These are phyloP conservation scores for Phyllopteryx taeniolatus DNA, from an alignment of 2,113 vertebrate species.

Conservation along the genomic window DNA sequence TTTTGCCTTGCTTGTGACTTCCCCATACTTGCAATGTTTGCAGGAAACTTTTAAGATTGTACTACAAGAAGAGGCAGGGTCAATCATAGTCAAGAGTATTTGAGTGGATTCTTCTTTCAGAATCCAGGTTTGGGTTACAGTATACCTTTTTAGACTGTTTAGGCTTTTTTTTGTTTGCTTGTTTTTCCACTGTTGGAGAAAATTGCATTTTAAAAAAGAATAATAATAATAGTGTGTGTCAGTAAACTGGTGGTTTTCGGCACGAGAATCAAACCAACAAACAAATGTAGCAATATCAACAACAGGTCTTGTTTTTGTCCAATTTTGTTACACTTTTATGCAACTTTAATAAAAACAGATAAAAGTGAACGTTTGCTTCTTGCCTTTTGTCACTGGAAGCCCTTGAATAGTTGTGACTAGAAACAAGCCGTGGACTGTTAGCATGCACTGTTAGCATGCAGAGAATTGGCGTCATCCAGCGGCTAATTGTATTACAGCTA, in stretches of 20 bases:
- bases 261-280: constrained; percentile 59
- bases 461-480: neutral
- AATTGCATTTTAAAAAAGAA: constrained; percentile 42
- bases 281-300: constrained; percentile 78
- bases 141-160: constrained; percentile 68
- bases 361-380: constrained; percentile 39
- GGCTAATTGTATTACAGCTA: neutral
- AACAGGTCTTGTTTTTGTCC: constrained; percentile 72
- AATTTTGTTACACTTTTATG: constrained; percentile 82
- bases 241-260: constrained; percentile 40
- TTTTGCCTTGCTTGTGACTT: constrained; percentile 33
- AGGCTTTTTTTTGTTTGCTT: neutral
- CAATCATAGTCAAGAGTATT: constrained; percentile 45
- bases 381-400: neutral
- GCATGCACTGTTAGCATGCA: too few species aligned
- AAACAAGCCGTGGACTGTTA: too few species aligned
- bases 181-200: constrained; percentile 61
- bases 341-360: constrained; percentile 81
- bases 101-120: constrained; percentile 59
- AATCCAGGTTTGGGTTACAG: constrained; percentile 62
- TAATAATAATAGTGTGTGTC: constrained; percentile 6
- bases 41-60: constrained; percentile 21
- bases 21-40: constrained; percentile 17
- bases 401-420: neutral
- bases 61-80: constrained; percentile 32